Base-by-base conservation (phyloP, 2,888 invertebrate species). In the Boloria euphrosyne region DNA sequence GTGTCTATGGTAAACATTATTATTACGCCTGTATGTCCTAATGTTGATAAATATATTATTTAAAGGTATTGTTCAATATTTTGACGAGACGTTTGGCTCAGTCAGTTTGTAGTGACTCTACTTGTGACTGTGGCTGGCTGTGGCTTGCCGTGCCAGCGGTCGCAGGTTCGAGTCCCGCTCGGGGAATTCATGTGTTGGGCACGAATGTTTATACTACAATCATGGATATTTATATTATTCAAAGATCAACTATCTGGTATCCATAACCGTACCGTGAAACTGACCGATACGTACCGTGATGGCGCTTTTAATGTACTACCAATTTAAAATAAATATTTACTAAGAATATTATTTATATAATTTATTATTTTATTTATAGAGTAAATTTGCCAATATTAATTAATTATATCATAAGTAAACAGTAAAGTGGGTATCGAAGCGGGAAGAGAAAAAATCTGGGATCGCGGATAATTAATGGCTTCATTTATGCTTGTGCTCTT, bases 401-500 rank as follows among this genome's bases (percentile, higher is more conserved):
- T 60, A 67, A 64, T 66, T 67, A 66, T 60, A 58, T 60, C 64
- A 66, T 65, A 68, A 63, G 60, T 57, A 46, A 61, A 59, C 63
- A 18, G 65, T 60, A 64, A 69, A 69, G 66, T 65, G 67, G 60
- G 66, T 64, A 69, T 66, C 68, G 69, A 54, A 67, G 69, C 57
- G 55, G 51, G 58, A 53, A 58, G 78, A 79, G 81, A 81, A 83
- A 85, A 84, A 89, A 89, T 87, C 87, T 84, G 83, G 83, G 85
- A 84, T 85, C 86, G 80, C 82, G 89, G 88, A 90, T 91, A 92
- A 92, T 90, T 91, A 90, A 92, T 90, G 90, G 87, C 89, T 89
- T 89, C 90, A 90, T 92, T 92, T 90, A 89, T 90, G 89, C 89
- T 90, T 88, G 90, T 90, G 90, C 90, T 89, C 86, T 89, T 89